Conservation (phyloP, 2,888 invertebrate genomes). For the Calliopum simillimum region DNA sequence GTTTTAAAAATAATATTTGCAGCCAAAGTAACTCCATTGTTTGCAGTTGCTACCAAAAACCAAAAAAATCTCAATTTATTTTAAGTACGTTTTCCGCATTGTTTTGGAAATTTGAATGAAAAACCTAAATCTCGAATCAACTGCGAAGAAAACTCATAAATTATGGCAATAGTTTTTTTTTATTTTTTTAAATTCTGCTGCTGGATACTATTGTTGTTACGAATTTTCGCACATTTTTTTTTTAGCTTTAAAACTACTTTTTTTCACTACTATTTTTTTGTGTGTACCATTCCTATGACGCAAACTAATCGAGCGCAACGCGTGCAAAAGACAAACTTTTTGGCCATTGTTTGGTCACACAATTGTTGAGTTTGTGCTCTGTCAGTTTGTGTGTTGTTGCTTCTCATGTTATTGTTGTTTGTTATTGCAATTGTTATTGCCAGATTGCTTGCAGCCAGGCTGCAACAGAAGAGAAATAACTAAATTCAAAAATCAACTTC, state of each 20-base stretch:
- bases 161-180: conserved; percentile 19
- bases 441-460: conserved; percentile 1
- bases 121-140: too few species aligned
- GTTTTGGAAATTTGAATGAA: too few species aligned
- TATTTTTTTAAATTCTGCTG: neutral
- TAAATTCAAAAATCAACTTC: too few species aligned
- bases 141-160: conserved; percentile 8
- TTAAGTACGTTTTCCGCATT: too few species aligned
- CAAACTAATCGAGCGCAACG: conserved; percentile 26
- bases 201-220: neutral
- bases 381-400: neutral
- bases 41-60: too few species aligned
- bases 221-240: neutral
- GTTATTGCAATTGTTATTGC: neutral
- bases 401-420: conserved; percentile 18
- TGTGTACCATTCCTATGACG: neutral
- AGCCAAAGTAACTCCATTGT: too few species aligned
- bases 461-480: neutral
- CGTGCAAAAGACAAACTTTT: conserved; percentile 16
- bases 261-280: neutral
- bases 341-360: conserved; percentile 10
- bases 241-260: neutral
- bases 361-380: neutral
- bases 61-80: too few species aligned
- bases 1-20: too few species aligned